Evolutionary conservation across 2,888 invertebrate genomes (phyloP).

Genomic region (Hemithea aestivaria): DNA sequence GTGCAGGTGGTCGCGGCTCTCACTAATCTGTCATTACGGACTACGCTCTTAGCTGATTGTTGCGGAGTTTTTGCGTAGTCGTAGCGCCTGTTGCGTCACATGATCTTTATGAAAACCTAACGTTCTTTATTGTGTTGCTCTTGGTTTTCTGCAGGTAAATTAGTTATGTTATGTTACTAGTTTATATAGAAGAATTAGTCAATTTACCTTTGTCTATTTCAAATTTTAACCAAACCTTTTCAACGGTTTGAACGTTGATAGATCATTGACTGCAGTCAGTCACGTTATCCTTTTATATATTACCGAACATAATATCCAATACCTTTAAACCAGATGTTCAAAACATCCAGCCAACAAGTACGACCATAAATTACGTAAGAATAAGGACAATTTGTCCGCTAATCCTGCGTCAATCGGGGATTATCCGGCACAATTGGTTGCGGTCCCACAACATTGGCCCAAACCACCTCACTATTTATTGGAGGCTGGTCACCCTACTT

Average conservation of each 20-base stretch:
- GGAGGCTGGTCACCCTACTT: conserved; percentile 47
- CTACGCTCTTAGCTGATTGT: conserved; percentile 47
- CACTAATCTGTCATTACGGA: conserved; percentile 69
- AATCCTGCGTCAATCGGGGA: conserved; percentile 67
- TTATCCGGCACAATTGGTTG: conserved; percentile 57
- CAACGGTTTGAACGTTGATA: too few relatives aligned
- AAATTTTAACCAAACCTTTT: too few relatives aligned
- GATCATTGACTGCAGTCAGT: too few relatives aligned
- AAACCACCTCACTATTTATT: conserved; percentile 51
- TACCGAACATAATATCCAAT: too few relatives aligned
- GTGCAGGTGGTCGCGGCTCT: conserved; percentile 57
- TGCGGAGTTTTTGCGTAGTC: conserved; percentile 4
- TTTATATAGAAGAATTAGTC: too few relatives aligned
- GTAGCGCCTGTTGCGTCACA: not conserved
- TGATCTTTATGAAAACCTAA: too few relatives aligned
- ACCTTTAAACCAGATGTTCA: conserved; percentile 23
- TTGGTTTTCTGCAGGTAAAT: too few relatives aligned
- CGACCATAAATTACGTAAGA: conserved; percentile 53
- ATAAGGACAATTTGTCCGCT: conserved; percentile 49
- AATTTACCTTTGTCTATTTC: too few relatives aligned
- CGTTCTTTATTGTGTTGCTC: too few relatives aligned
- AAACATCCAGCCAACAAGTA: conserved; percentile 19
- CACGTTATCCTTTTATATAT: too few relatives aligned
- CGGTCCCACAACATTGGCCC: conserved; percentile 57
- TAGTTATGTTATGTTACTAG: too few relatives aligned